Evolutionary conservation across 2,113 vertebrate genomes (phyloP).

Genomic region (Elaphurus davidianus): DNA sequence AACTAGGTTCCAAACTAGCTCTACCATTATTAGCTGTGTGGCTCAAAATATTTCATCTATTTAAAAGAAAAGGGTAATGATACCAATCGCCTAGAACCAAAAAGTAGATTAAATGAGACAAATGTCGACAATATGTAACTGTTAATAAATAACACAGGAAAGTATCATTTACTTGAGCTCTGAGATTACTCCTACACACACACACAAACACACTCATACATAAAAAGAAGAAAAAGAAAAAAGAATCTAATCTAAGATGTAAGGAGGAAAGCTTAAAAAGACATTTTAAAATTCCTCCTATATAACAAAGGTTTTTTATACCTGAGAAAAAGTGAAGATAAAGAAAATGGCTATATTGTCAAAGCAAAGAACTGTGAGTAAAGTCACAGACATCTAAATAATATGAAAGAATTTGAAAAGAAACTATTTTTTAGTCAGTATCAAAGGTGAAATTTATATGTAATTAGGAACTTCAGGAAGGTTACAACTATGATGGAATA

Average conservation of each 20-base stretch:
- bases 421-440: conserved; percentile 15
- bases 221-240: neutral
- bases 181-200: neutral
- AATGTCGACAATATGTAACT: neutral
- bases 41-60: neutral
- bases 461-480: neutral
- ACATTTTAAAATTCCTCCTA: neutral
- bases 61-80: neutral
- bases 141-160: neutral
- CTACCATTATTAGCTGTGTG: neutral
- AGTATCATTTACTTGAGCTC: neutral
- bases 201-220: neutral
- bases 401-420: neutral
- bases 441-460: neutral
- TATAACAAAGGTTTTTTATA: neutral
- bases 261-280: neutral
- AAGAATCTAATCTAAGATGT: neutral
- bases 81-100: neutral
- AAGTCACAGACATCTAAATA: neutral
- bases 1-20: neutral
- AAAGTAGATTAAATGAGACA: neutral
- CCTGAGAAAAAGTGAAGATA: neutral
- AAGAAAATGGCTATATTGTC: neutral
- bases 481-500: neutral
- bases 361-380: neutral